phyloP scores from a whole-genome alignment of 2,113 vertebrate species.

The Synodontis membranacea region DNA sequence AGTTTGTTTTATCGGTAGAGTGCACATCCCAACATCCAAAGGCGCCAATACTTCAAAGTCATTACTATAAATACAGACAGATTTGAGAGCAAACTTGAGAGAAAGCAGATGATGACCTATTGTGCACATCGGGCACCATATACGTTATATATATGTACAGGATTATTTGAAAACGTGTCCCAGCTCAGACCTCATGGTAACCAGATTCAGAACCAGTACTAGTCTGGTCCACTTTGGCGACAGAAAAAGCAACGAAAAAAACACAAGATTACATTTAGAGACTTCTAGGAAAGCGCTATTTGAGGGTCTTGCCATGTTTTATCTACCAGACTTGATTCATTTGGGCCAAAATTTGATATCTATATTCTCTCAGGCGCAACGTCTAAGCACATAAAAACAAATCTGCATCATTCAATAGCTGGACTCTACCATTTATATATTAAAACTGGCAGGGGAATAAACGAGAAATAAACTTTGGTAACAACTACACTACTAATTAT shows the following conservation, averaged over 20 bases:
- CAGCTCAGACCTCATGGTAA: neutral
- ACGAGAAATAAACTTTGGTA: neutral
- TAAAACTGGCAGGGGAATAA: neutral
- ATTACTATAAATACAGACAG: neutral
- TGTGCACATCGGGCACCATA: neutral
- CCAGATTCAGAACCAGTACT: neutral
- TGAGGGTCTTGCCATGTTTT: neutral
- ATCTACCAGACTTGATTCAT: constrained; percentile 4
- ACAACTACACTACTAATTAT: neutral
- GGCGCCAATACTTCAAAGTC: neutral
- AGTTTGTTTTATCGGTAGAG: neutral
- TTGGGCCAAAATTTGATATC: neutral
- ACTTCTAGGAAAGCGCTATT: neutral
- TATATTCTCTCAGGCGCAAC: neutral
- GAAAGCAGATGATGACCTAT: neutral
- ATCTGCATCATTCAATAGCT: neutral
- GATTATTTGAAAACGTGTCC: no score
- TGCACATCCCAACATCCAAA: neutral
- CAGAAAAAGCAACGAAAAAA: neutral
- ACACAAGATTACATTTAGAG: neutral
- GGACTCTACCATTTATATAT: neutral
- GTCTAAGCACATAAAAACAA: neutral
- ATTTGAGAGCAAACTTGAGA: neutral
- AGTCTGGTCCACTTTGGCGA: neutral
- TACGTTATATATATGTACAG: no score